Evolutionary conservation across 2,113 vertebrate species (phyloP).

Genomic region (Passer domesticus): DNA sequence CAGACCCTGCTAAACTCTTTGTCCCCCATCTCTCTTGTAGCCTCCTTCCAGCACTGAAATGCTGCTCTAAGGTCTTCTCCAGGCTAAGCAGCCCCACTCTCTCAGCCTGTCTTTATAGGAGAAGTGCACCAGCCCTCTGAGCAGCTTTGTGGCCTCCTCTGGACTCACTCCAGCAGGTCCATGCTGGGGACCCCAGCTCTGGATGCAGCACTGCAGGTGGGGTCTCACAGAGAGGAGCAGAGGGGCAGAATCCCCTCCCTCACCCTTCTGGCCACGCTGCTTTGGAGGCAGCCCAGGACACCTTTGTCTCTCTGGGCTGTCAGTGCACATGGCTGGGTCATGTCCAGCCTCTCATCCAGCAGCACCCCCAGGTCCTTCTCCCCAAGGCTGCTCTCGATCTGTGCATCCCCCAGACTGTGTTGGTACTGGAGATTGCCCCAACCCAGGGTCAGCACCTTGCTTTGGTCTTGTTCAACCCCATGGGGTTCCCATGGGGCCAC

Average conservation of each 20-base stretch:
- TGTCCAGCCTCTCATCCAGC: not conserved
- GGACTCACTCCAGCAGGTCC: not conserved
- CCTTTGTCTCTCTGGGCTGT: not conserved
- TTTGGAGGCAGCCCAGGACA: not conserved
- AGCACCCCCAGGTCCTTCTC: not conserved
- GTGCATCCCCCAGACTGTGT: not conserved
- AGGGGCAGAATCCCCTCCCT: not conserved
- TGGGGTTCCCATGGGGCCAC: not conserved
- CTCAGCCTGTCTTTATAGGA: not conserved
- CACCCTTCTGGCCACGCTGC: rapidly evolving
- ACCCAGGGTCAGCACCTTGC: not conserved
- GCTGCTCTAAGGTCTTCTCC: not conserved
- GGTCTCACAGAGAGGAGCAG: not conserved
- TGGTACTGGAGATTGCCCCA: rapidly evolving
- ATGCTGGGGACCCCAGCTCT: not conserved
- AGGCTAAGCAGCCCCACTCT: not conserved
- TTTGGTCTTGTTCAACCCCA: not conserved
- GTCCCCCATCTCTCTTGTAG: not conserved
- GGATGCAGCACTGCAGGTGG: not conserved
- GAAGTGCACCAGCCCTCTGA: not conserved
- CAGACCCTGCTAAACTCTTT: not conserved
- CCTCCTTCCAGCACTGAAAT: not conserved
- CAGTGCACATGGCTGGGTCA: not conserved
- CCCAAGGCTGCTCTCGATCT: rapidly evolving
- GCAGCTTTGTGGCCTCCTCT: not conserved